Conservation (phyloP, 1,140 invertebrate genomes). For the Holcopasites calliopsidis region DNA sequence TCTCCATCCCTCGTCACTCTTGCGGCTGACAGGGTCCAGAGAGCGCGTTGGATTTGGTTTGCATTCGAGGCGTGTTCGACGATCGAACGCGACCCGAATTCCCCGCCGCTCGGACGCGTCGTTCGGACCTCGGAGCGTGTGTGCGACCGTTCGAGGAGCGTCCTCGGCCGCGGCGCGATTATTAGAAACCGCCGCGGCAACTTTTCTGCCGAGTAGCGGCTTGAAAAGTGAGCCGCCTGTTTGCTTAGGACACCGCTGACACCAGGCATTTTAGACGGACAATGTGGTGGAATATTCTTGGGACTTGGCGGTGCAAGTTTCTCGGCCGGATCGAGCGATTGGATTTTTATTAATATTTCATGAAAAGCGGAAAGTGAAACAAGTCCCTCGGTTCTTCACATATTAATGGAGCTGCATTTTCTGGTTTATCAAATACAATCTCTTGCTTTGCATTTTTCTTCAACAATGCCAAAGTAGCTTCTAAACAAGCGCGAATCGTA, state of each 20-base stretch:
- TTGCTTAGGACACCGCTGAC: constrained; percentile 40
- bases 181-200: constrained; percentile 31
- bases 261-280: too few species aligned
- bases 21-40: constrained; percentile 2
- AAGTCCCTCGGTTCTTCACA: too few species aligned
- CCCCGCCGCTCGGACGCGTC: constrained; percentile 22
- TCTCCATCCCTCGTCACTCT: constrained; percentile 10
- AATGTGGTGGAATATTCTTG: too few species aligned
- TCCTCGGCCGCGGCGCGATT: constrained; percentile 20
- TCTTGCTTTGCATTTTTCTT: too few species aligned
- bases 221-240: constrained; percentile 12
- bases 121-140: constrained; percentile 43
- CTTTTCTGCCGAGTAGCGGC: background rate
- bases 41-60: constrained; percentile 46
- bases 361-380: background rate
- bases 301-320: too few species aligned
- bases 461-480: too few species aligned
- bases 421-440: too few species aligned
- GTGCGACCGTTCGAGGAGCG: too few species aligned
- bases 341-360: too few species aligned
- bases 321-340: background rate
- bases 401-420: too few species aligned
- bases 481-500: too few species aligned
- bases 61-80: constrained; percentile 57
- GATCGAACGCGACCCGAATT: constrained; percentile 59